phyloP scores from a whole-genome alignment of 2,113 vertebrate species.

The Neopipo cinnamomea region DNA sequence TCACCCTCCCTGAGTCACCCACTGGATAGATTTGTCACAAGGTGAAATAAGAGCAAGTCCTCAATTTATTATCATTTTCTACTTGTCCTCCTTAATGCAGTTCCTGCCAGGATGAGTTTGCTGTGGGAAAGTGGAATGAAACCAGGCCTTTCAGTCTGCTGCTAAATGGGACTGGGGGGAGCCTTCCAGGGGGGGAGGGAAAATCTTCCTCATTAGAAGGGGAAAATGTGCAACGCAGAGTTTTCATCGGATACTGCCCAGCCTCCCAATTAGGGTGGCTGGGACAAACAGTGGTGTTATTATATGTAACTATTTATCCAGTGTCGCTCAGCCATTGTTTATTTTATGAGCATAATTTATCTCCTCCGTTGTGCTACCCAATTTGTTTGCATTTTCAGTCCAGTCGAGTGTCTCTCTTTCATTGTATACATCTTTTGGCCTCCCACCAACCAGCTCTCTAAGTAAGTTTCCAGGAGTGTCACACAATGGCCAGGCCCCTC shows the following conservation, averaged over 20 bases:
- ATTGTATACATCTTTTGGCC: conserved; percentile 2
- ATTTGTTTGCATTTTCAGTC: conserved; percentile 50
- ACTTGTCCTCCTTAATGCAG: conserved; percentile 37
- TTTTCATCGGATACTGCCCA: conserved; percentile 25
- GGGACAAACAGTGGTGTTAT: conserved; percentile 33
- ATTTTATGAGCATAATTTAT: conserved; percentile 41
- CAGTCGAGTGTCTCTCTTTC: neutral
- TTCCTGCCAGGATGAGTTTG: conserved; percentile 59
- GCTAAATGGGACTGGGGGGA: conserved; percentile 19
- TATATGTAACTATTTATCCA: conserved; percentile 29
- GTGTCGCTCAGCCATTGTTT: conserved; percentile 28
- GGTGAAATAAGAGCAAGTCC: conserved; percentile 48
- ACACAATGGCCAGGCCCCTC: conserved; percentile 28
- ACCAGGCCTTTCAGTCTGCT: conserved; percentile 37
- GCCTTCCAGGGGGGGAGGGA: neutral
- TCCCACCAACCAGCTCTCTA: conserved; percentile 22
- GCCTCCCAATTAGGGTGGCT: conserved; percentile 58
- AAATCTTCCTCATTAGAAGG: conserved; percentile 35
- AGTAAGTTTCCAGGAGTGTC: conserved; percentile 16
- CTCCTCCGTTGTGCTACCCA: conserved; percentile 16
- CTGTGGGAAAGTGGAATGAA: conserved; percentile 60
- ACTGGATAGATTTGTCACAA: conserved; percentile 43
- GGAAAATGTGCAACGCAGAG: neutral
- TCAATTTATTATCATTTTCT: conserved; percentile 61
- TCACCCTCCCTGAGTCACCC: neutral